Base-by-base conservation (phyloP, 2,113 vertebrate species). In the Calidris pygmaea region DNA sequence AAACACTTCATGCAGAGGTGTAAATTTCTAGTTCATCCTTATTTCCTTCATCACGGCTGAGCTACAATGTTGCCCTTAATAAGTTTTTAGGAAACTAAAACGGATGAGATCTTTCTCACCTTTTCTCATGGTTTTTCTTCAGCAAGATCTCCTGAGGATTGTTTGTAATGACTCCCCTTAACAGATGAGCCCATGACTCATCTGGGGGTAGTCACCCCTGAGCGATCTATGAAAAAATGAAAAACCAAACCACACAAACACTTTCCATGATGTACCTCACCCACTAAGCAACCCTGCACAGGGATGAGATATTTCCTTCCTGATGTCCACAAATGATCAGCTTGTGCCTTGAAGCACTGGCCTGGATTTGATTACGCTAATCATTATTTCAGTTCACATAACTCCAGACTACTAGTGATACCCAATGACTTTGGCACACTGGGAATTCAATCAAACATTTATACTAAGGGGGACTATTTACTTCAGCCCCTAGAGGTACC, bases 361-460 rank as follows among this genome's bases (percentile, higher is more conserved):
- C 34, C 67, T 95, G 79, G 83, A 79, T 97, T 96, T 3, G 12
- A 89, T 96, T 93, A 91, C 83, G 35, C 60, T 63, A 85, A 94
- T 95, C 82, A 70, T 96, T 96, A 87, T 94, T 93, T 97, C 94
- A 92, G 80, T 94, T 92, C 94, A 73, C 75, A 90, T 78, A 93
- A 92, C 95, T 95, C 91, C 77, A 95, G 62, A 95, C 83, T 95
- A 68, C 56, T 45, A 84, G 77, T 84, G 96, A 93, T 97, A 96
- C 85, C 92, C 93, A 92, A 68, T 92, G 77, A 96, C 93, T 96
- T 63, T 73, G 89, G 67, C 73, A 85, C 89, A n/a, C 56, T 76
- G 97, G 97, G 97, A 97, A 96, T 97, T 97, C 95, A 97, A 81
- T 96, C 92, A 96, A 97, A 97, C 14, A 4, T 93, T 96, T 93